Percentiles rank a stretch among this genome's conserved stretches.
Conservation (phyloP, 2,888 invertebrate species). For the Blomia tropicalis region DNA sequence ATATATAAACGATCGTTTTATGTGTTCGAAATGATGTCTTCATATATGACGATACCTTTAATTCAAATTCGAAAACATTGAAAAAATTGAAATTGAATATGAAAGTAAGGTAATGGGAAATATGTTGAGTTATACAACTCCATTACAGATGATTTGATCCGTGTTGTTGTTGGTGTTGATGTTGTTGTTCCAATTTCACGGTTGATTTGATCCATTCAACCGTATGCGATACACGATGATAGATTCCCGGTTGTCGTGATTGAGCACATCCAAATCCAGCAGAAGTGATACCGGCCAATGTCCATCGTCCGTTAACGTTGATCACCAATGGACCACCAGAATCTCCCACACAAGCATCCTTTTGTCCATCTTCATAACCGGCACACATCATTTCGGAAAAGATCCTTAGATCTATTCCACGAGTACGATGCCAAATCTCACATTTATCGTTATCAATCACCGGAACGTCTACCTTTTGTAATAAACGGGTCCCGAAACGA, state of each 20-base stretch:
- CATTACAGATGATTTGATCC: no score
- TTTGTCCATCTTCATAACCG: constrained; percentile 61
- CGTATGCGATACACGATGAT: constrained; percentile 50
- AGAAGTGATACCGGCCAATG: constrained; percentile 62
- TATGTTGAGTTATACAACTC: no score
- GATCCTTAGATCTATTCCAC: constrained; percentile 59
- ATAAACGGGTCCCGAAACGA: constrained; percentile 55
- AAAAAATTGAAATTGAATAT: no score
- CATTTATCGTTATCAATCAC: constrained; percentile 61
- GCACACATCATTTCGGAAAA: constrained; percentile 67
- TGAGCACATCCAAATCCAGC: constrained; percentile 73
- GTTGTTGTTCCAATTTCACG: neutral
- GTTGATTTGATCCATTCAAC: constrained; percentile 32
- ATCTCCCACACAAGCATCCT: constrained; percentile 65
- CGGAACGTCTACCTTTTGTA: constrained; percentile 63
- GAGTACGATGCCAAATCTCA: constrained; percentile 60
- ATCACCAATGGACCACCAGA: constrained; percentile 59
- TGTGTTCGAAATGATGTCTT: no score
- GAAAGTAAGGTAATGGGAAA: no score
- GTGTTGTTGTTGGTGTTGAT: no score
- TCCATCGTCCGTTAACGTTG: constrained; percentile 51
- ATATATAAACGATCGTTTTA: no score
- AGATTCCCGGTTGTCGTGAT: constrained; percentile 68
- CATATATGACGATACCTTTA: no score
- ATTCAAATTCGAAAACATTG: no score